Evolutionary conservation across 2,113 vertebrate genomes (phyloP).

Genomic region (Ranitomeya imitator): DNA sequence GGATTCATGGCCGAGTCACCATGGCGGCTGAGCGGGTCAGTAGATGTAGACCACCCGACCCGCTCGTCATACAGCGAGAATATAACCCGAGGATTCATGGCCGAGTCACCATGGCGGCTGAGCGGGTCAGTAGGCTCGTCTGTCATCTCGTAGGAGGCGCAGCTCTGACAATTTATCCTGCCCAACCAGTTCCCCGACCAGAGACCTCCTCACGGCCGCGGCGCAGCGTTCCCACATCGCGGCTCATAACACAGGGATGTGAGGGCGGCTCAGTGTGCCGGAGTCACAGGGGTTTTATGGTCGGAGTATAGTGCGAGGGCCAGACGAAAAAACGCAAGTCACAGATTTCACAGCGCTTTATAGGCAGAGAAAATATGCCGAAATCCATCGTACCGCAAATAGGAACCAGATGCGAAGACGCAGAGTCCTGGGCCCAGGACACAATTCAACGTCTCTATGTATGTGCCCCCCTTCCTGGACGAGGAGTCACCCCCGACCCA

Average conservation of each 20-base stretch:
- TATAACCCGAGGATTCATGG: neutral
- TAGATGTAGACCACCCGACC: neutral
- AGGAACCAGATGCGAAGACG: conserved; percentile 1
- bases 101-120: neutral
- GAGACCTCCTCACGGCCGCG: neutral
- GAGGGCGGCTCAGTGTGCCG: neutral
- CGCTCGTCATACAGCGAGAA: neutral
- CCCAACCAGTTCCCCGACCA: neutral
- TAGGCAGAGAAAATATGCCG: neutral
- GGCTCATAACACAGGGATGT: neutral
- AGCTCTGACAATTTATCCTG: neutral
- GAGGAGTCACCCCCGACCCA: no score
- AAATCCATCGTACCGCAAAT: neutral
- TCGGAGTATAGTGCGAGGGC: neutral
- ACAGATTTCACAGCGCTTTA: neutral
- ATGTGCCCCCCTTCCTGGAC: neutral
- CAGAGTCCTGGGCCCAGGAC: neutral
- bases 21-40: neutral
- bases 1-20: neutral
- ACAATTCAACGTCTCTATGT: neutral
- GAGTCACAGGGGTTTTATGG: neutral
- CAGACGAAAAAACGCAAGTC: neutral
- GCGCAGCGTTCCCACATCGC: no score
- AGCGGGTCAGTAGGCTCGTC: neutral
- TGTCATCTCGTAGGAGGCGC: neutral